Base-by-base conservation (phyloP, 2,113 vertebrate genomes). In the Chiloscyllium plagiosum region DNA sequence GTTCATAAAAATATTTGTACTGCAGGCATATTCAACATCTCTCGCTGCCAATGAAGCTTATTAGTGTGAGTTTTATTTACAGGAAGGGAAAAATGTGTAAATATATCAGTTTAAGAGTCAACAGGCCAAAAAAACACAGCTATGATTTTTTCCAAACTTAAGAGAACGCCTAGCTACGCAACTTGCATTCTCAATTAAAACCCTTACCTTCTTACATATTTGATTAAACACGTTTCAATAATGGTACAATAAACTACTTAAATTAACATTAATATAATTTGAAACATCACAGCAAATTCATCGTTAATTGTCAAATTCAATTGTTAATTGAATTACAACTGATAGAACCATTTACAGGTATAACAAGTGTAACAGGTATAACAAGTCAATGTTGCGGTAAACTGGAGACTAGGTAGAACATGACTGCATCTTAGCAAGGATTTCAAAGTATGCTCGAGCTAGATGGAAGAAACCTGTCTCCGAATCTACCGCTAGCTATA, bases 1-100 rank as follows among this genome's bases (percentile, higher is more conserved):
- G 94, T 95, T 95, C 94, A 95, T 95, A 95, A 95, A 70, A 95
- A 95, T 95, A 95, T 95, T 95, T 95, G 94, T 95, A 95, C 42
- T 95, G 94, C 42, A 50, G 94, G 47, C 69, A 72, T 70, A 24
- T 70, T 95, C 94, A 95, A 95, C 94, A 95, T 95, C 94, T 70
- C 42, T 52, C 26, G 68, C 8, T 95, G 94, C 94, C 94, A 95
- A 76, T 52, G 94, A 37, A 72, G 68, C 94, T 95, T 76, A 69
- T 95, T 95, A 50, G 37, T 50, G 69, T 72, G 42, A 26, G 69
- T 70, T 95, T 72, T 95, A 68, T 95, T 72, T 95, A 72, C 93
- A 95, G 94, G 52, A 50, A 47, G 56, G 42, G 24, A 70, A 47
- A 52, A 72, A 68, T 22, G 37, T 95, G 66, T 47, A 72, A 95